Base-by-base conservation (phyloP, 2,888 invertebrate species). In the Halictus ligatus region DNA sequence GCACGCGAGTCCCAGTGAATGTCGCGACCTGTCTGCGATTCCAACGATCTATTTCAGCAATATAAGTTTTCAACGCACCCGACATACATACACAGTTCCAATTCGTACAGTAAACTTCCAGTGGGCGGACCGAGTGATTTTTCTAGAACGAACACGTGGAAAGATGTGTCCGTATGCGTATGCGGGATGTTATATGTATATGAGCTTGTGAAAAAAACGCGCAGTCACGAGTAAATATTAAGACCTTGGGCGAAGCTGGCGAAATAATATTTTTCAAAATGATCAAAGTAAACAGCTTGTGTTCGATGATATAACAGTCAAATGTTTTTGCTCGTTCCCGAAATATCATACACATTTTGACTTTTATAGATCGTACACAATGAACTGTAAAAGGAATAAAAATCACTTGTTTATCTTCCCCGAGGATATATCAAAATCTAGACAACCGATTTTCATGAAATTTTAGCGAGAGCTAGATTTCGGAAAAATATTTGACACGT, bases 1-100 rank as follows among this genome's bases (percentile, higher is more conserved):
- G 80, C 77, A 84, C 79, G 85, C 85, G 71, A 77, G 67, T 77
- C 75, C 58, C 75, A 48, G 25, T 74, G 77, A 80, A 85, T 80
- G 80, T 84, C 77, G 58, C 77, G 76, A 85, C 67, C 80, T 85
- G 80, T 80, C 76, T 74, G 58, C 80, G 84, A 84, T 85, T 77
- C 74, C 77, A 73, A 78, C 71, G 78, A 83, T 83, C 83, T 75
- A 78, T 83, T 85, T 75, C 83, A 78, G 46, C 72, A 54, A 64
- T 83, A 78, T 72, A 85, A 83, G 78, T 83, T 83, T 83, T 85
- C 84, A 83, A 73, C 78, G 75, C 43, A 64, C 29, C 60, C 69
- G 69, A 69, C 67, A 40, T 40, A 21, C 58, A 25, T 40, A 48
- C 43, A 48, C 35, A 77, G 29, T 81, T 82, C 69, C 75, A 82